Evolutionary conservation across 2,797 vertebrate genomes (phyloP), one percentile per base, ranked within the genome.

Genomic region (Capromys pilorides): DNA sequence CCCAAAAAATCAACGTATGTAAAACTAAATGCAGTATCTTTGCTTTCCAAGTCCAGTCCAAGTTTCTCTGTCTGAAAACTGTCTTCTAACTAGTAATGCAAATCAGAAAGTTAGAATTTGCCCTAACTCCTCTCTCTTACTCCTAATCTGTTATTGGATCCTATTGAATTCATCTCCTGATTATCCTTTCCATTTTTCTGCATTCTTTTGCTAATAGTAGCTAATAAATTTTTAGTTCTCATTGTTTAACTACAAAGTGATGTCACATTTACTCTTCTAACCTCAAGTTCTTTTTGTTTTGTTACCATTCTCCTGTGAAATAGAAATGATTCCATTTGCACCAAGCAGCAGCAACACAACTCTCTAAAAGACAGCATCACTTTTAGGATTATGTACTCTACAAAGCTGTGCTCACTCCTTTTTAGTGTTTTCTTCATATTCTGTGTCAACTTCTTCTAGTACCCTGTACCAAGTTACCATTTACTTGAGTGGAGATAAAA

Each of bases 11-110:
- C 31, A 45, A 4, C 66, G 45, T 51, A 26, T 86, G 28, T 61
- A 57, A 86, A 86, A 89, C 12, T 59, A 41, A 96, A 67, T 51
- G 31, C 28, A 75, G 73, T 66, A 59, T 39, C 75, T 91, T 90
- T 87, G 54, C 71, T 88, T 78, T 9, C 10, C 16, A 51, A 36
- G 61, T 83, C 33, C 71, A 36, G 59, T 73, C 28, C 49, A 13
- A 41, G 12, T 77, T 91, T 19, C 10, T 84, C 16, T 73, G 59
- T 67, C 57, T 87, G 57, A 83, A 89, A 66, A 79, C 81, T 21
- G 26, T 61, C 18, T 19, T 73, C 91, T 66, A 22, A 24, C 45
- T 67, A 61, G 36, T 61, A 61, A 45, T 31, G 33, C 1, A 87
- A 83, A 45, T 73, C 80, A 93, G 66, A 81, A 66, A 45, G 13